Base-by-base conservation (phyloP, 2,797 vertebrate species). In the Podarcis siculus region DNA sequence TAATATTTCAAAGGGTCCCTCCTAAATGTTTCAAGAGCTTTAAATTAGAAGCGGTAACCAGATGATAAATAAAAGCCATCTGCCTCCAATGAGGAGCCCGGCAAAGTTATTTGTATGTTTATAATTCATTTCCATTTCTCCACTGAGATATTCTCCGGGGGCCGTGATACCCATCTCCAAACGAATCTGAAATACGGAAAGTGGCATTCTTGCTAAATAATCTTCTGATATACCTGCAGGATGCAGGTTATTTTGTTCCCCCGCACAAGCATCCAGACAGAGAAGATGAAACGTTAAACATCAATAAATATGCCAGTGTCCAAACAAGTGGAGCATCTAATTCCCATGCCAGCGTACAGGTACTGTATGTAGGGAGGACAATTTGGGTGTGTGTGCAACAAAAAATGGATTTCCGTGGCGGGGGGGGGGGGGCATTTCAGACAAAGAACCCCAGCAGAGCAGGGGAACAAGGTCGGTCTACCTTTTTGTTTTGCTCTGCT, bases 11-110 rank as follows among this genome's bases (percentile, higher is more conserved):
- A 91, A 93, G 58, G 30, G 88, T 85, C 84, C 83, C 82, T 90
- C 91, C 90, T 96, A 91, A 95, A 95, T 94, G 91, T 95, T 96
- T 96, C 86, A 95, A 91, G 87, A 96, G 93, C 90, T 96, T 96
- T 95, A 95, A 95, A 96, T 96, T 95, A 95, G 89, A 87, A 94
- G 95, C 89, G 84, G 92, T 94, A 95, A 95, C 88, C 82, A 94
- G 94, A 96, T 79, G 66, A 72, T 92, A 92, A 95, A 95, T 93
- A 91, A 92, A 93, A 91, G 92, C 58, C 5, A 45, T 85, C 75
- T 64, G 89, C 71, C 19, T 86, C 79, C 94, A 94, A 82, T 35
- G 89, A 86, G 92, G 89, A 92, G 58, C 2, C 17, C 76, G 73
- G 25, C 21, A 7, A 64, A 67, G 82, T 89, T 96, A 92, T 94